phyloP scores from a whole-genome alignment of 1,140 invertebrate species.

The Teleogryllus occipitalis region DNA sequence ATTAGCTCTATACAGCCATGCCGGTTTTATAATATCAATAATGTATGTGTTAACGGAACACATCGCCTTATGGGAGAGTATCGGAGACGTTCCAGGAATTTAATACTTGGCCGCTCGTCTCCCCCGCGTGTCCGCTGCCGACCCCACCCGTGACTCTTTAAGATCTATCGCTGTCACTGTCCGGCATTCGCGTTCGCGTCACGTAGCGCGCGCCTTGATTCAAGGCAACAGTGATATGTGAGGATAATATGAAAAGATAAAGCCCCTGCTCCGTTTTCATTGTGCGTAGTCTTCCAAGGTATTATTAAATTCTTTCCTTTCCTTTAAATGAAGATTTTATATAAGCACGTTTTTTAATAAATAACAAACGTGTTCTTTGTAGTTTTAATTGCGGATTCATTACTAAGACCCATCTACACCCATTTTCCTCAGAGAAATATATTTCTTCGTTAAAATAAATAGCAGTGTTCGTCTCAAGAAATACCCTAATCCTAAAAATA shows the following conservation, averaged over 20 bases:
- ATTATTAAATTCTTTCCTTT: no score
- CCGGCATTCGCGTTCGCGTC: neutral
- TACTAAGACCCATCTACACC: no score
- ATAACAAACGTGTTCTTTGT: no score
- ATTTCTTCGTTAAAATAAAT: no score
- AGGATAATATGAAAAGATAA: neutral
- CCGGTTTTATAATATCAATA: neutral
- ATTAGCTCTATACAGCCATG: neutral
- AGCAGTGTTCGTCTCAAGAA: no score
- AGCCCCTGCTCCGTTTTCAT: neutral
- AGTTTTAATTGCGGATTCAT: no score
- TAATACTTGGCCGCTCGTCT: neutral
- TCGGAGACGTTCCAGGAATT: neutral
- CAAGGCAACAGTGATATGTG: neutral
- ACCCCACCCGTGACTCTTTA: neutral
- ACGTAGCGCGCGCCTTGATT: neutral
- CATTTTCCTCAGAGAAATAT: no score
- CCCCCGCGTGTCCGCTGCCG: no score
- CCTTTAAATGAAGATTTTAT: no score
- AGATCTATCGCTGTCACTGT: neutral
- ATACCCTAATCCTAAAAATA: no score
- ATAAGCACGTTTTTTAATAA: no score
- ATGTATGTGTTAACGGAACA: constrained; percentile 4
- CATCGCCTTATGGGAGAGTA: neutral
- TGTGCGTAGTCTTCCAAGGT: no score